Evolutionary conservation across 2,888 invertebrate species (phyloP).

Genomic region (Tipula confusa): DNA sequence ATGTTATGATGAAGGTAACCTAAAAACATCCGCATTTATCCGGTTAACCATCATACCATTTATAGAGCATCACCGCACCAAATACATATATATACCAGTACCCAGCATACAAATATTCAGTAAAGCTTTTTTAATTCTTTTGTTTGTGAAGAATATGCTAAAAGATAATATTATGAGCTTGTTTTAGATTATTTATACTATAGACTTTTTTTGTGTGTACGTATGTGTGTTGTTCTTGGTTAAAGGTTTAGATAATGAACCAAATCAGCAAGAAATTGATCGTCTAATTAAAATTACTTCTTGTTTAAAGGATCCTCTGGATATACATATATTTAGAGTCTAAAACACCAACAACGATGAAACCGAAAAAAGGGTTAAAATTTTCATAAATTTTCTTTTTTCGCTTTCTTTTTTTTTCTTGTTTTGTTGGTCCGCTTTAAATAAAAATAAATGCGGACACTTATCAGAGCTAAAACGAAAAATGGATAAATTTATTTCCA

Average conservation of each 20-base stretch:
- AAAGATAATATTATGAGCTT: neutral
- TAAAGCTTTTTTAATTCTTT: neutral
- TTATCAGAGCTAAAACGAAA: neutral
- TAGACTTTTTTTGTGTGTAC: neutral
- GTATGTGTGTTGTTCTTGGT: neutral
- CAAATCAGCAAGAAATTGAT: constrained; percentile 25
- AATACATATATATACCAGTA: too few species aligned
- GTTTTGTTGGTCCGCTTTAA: neutral
- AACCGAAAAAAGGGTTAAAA: neutral
- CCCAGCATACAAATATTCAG: neutral
- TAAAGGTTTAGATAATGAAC: constrained; percentile 3
- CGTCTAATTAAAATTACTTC: constrained; percentile 12
- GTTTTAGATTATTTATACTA: neutral
- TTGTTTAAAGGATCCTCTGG: constrained; percentile 3
- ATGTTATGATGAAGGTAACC: constrained; percentile 25
- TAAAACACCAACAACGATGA: neutral
- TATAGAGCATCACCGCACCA: neutral
- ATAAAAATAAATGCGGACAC: neutral
- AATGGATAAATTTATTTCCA: constrained; percentile 3
- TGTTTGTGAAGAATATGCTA: constrained; percentile 3
- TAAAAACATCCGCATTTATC: constrained; percentile 21
- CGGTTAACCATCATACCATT: constrained; percentile 10
- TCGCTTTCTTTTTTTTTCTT: neutral
- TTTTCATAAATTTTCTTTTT: neutral
- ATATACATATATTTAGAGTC: neutral